Base-by-base conservation (phyloP, 1,140 invertebrate species). In the Episyrphus balteatus region DNA sequence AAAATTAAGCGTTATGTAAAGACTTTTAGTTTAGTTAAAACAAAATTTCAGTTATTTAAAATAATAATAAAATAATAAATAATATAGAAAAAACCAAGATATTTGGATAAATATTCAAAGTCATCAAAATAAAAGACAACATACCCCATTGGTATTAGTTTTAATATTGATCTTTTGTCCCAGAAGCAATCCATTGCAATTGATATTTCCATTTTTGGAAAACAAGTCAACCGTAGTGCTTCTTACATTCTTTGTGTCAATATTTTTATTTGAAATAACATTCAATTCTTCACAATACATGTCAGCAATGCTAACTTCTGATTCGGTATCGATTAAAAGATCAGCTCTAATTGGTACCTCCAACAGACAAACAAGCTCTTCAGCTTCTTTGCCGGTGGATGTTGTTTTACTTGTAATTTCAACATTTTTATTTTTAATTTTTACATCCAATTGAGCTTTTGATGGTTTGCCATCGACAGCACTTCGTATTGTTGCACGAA, bases 311-410 rank as follows among this genome's bases (percentile, higher is more conserved):
- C 41, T 48, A 5, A 60, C 59, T 43, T 48, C 54, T 11, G 17
- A 46, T 5, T 52, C 44, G 5, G 43, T 46, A 2, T 51, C 49
- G 1, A 62, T 47, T 15, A 53, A 33, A 8, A 64, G 21, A 41
- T 61, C 54, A 1, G 60, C 53, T 0, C 54, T 51, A 5, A 67
- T 48, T 0, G 64, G 64, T 9, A 67, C 47, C 14, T 54, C 61
- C 0, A 67, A 33, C n/a, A 52, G 21, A 42, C 61, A 63, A 37
- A 50, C 47, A 10, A 57, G 53, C 10, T 54, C 43, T 3, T 31
- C 21, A 5, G 17, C 13, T 5, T 12, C 15, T 5, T 54, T 32
- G n/a, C 47, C 33, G 10, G 51, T 50, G 2, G 40, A 15, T 19
- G 53, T 13, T 31, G 57, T 54, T 30, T 53, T 59, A 14, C 61